Evolutionary conservation across 2,888 invertebrate species (phyloP).

Genomic region (Eristalinus sepulchralis): DNA sequence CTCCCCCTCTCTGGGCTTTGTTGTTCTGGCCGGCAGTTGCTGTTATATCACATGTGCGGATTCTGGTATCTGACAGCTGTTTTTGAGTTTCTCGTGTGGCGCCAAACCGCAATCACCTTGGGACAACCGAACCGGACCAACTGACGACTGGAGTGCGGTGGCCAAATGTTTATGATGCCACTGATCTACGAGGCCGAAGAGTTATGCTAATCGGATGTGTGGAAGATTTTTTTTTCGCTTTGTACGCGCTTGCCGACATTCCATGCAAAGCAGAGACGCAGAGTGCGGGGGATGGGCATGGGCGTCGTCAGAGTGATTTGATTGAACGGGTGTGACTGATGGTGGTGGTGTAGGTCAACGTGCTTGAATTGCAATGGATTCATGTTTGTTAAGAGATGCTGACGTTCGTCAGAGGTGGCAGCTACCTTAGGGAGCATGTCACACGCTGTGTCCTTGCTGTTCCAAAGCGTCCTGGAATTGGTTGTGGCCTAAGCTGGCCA

Average conservation of each 20-base stretch:
- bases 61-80: background rate
- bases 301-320: background rate
- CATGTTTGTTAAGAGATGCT: too few species aligned
- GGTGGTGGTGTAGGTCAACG: too few species aligned
- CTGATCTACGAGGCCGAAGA: constrained; percentile 26
- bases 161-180: constrained; percentile 11
- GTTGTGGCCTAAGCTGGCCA: too few species aligned
- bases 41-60: background rate
- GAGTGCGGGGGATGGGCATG: background rate
- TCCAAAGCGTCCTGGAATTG: too few species aligned
- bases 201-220: constrained; percentile 38
- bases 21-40: background rate
- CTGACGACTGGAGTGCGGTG: background rate
- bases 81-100: background rate
- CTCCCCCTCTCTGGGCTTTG: background rate
- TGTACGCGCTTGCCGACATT: constrained; percentile 1
- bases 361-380: too few species aligned
- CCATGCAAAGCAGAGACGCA: background rate
- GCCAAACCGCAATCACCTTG: background rate
- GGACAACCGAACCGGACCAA: background rate
- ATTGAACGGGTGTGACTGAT: too few species aligned
- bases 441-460: too few species aligned
- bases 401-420: too few species aligned
- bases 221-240: constrained; percentile 21
- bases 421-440: too few species aligned